Evolutionary conservation across 2,888 invertebrate genomes (phyloP).

Genomic region (Pachycephus smyrnensis): DNA sequence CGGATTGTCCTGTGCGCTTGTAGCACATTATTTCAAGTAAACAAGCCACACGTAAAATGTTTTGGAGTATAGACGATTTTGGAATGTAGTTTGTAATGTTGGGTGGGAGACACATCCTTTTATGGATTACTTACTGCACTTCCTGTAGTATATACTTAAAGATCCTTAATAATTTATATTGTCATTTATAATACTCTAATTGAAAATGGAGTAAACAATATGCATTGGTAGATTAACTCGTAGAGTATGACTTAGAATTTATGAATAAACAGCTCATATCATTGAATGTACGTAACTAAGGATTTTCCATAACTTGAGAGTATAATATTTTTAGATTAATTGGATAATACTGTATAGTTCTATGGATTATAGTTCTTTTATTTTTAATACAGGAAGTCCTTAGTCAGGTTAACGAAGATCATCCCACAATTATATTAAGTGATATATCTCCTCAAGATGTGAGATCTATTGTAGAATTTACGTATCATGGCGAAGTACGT

Average conservation of each 20-base stretch:
- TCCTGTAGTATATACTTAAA: too few species aligned
- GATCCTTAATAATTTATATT: too few species aligned
- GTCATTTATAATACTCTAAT: too few species aligned
- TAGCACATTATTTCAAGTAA: slow-evolving; percentile 67
- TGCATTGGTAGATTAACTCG: too few species aligned
- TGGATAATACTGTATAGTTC: background rate
- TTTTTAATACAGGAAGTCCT: slow-evolving; percentile 58
- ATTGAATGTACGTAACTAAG: background rate
- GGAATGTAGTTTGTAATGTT: background rate
- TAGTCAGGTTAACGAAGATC: slow-evolving; percentile 58
- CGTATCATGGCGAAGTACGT: slow-evolving; percentile 64
- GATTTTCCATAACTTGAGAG: background rate
- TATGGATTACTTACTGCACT: background rate
- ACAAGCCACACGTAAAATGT: background rate
- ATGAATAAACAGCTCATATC: too few species aligned
- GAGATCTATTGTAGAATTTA: slow-evolving; percentile 62
- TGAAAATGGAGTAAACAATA: too few species aligned
- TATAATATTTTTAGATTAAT: background rate
- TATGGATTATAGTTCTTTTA: background rate
- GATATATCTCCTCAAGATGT: slow-evolving; percentile 63
- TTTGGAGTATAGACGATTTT: background rate
- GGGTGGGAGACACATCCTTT: background rate
- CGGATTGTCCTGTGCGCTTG: slow-evolving; percentile 68
- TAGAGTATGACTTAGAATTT: too few species aligned
- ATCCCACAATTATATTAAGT: slow-evolving; percentile 63